Evolutionary conservation across 1,140 invertebrate genomes (phyloP).

Genomic region (Tetraneura akinire): DNA sequence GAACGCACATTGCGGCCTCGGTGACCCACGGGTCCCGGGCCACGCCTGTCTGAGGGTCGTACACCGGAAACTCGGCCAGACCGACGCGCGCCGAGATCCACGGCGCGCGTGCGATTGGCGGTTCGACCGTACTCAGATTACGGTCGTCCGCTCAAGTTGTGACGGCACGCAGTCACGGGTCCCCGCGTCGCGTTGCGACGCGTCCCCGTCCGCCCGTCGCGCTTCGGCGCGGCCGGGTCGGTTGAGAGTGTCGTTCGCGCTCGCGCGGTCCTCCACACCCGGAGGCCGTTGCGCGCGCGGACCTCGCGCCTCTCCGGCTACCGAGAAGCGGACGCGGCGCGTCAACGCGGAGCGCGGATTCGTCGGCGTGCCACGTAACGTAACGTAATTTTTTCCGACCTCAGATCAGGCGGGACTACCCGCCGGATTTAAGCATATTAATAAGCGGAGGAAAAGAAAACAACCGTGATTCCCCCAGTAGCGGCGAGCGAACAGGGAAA

Average conservation of each 20-base stretch:
- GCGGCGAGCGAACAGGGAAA: constrained; percentile 80
- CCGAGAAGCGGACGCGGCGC: not conserved
- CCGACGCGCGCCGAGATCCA: constrained; percentile 60
- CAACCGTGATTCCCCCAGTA: constrained; percentile 86
- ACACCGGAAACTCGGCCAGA: not conserved
- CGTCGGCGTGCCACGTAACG: not conserved
- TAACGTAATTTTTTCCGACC: no score
- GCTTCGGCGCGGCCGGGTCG: not conserved
- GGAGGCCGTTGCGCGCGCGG: not conserved
- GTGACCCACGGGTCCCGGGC: constrained; percentile 58
- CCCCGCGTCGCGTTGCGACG: not conserved
- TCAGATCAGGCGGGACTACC: constrained; percentile 3
- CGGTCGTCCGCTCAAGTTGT: not conserved
- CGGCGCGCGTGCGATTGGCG: not conserved
- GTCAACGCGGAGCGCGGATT: not conserved
- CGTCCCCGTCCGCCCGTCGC: constrained; percentile 15
- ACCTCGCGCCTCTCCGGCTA: not conserved
- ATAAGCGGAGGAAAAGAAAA: constrained; percentile 91
- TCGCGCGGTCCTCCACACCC: constrained; percentile 42
- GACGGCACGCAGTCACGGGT: constrained; percentile 1
- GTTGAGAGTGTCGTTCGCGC: constrained; percentile 51
- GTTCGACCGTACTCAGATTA: not conserved
- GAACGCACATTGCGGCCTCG: constrained; percentile 72
- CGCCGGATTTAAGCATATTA: constrained; percentile 66
- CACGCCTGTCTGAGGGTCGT: constrained; percentile 66